Evolutionary conservation across 2,113 vertebrate genomes (phyloP), one percentile per base, ranked within the genome.

Genomic region (Anolis sagrei): DNA sequence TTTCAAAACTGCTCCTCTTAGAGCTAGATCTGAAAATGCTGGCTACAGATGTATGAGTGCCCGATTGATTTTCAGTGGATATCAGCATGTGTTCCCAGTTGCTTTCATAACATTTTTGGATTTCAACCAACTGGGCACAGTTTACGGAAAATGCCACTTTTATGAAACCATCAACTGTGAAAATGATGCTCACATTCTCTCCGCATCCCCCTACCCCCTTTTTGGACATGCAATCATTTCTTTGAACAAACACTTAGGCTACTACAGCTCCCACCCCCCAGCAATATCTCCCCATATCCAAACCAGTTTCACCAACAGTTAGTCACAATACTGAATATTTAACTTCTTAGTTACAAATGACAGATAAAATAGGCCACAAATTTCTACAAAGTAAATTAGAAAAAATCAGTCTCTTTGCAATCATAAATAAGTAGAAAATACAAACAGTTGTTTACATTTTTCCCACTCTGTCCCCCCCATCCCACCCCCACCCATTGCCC

Each of bases 291-390:
- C 75, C 76, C 9, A 68, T 32, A 84, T 88, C 81, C 91, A 89
- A 93, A 92, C 69, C 91, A 82, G 9, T 19, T 78, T 91, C 90
- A 89, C 91, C 90, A 90, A 79, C 89, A 84, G 91, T 91, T 92
- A 92, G 19, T 91, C 75, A 83, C 51, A 83, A 94, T 79, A 75
- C 27, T 87, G 86, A 91, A 92, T 89, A 92, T 9, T 91, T 89
- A 95, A 92, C 92, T 94, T 64, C 90, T 93, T 86, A 86, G 87
- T 93, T 94, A 92, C 79, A 88, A 51, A 83, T 88, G 89, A 95
- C 77, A 92, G 88, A 90, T 86, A 88, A 92, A 94, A 93, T 49
- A 93, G 49, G 77, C 92, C 90, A 91, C 90, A 92, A 86, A 81
- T 76, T 90, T 88, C 89, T 93, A 94, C 82, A 93, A 74, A n/a